A percentile compares a stretch with the other conserved stretches of the same genome.
phyloP scores from a whole-genome alignment of 2,113 vertebrate species.

The Kryptolebias marmoratus region DNA sequence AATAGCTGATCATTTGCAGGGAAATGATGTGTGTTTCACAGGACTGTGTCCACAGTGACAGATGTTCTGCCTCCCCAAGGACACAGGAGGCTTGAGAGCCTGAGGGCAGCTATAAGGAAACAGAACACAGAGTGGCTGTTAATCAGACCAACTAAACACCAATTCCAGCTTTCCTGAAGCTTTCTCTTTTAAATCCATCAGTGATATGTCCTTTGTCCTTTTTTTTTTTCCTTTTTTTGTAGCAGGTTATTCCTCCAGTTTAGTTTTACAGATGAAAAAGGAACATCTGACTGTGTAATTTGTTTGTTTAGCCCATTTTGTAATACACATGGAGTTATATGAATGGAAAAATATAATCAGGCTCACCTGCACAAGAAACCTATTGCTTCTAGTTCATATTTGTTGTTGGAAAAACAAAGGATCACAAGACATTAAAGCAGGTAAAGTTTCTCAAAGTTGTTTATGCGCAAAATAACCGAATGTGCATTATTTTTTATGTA shows the following conservation, averaged over 20 bases:
- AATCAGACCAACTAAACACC: conserved; percentile 40
- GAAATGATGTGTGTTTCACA: conserved; percentile 36
- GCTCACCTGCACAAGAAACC: too few relatives aligned
- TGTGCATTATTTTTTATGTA: conserved; percentile 8
- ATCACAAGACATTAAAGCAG: not conserved
- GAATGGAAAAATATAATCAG: too few relatives aligned
- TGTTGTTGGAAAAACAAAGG: too few relatives aligned
- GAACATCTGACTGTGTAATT: conserved; percentile 27
- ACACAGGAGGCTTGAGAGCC: conserved; percentile 33
- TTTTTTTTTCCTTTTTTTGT: conserved; percentile 13
- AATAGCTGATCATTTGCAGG: not conserved
- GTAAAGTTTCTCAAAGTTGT: not conserved
- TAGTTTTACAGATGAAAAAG: conserved; percentile 10
- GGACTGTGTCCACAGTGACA: conserved; percentile 37
- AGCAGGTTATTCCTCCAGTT: conserved; percentile 27
- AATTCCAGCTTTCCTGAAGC: conserved; percentile 9
- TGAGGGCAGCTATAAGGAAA: conserved; percentile 34
- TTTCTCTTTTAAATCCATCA: not conserved
- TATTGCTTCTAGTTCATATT: too few relatives aligned
- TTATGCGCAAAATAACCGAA: not conserved
- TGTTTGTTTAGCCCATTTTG: not conserved
- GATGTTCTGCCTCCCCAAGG: conserved; percentile 36
- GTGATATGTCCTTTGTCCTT: conserved; percentile 2
- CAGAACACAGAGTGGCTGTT: conserved; percentile 28
- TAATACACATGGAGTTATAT: too few relatives aligned